These are phyloP conservation scores for Panagrolaimus sp. DNA, from an alignment of 1,140 invertebrate species.

Conservation along the genomic window DNA sequence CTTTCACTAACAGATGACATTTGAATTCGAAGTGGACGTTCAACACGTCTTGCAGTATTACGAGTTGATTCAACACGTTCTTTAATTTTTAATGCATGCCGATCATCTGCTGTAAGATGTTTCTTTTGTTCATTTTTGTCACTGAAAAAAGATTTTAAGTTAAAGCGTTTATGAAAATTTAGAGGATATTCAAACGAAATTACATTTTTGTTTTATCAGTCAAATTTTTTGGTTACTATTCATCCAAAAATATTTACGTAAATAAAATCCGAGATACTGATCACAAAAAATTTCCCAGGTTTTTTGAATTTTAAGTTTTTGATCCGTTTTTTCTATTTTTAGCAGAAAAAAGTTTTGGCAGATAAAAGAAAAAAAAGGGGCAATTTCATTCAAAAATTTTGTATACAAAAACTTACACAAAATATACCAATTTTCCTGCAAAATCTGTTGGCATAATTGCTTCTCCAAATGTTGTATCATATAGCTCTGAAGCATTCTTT, in stretches of 20 bases:
- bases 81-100: constrained; percentile 1
- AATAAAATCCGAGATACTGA: no score
- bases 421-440: constrained; percentile 23
- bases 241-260: no score
- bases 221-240: no score
- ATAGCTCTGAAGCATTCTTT: constrained; percentile 15
- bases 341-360: no score
- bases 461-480: neutral
- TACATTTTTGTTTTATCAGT: no score
- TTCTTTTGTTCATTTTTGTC: constrained; percentile 9
- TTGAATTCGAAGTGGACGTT: constrained; percentile 20
- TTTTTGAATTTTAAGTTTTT: no score
- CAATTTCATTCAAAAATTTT: no score
- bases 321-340: no score
- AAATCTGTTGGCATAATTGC: neutral
- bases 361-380: no score
- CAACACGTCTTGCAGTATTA: constrained; percentile 12
- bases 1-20: constrained; percentile 16
- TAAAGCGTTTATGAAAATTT: neutral
- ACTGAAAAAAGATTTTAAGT: constrained; percentile 6
- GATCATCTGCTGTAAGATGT: constrained; percentile 15
- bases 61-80: neutral
- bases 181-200: no score
- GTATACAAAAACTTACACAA: constrained; percentile 29
- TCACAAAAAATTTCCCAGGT: no score